Percentiles rank a stretch among this genome's conserved stretches.
phyloP scores from a whole-genome alignment of 2,113 vertebrate genomes.

The Tachuris rubrigastra region DNA sequence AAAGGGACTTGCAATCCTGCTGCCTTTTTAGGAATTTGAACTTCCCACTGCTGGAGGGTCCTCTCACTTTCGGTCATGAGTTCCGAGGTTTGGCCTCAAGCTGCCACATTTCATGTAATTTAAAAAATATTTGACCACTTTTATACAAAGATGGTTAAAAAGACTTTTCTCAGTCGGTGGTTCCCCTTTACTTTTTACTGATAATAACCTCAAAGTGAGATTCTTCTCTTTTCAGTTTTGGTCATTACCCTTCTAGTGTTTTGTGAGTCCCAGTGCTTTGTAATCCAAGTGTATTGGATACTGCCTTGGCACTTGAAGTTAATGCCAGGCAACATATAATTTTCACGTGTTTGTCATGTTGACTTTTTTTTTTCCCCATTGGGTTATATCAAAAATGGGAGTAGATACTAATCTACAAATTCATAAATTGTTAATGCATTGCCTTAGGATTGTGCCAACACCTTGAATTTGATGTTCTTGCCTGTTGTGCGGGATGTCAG shows the following conservation, averaged over 20 bases:
- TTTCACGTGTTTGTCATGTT: neutral
- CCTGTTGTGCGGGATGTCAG: neutral
- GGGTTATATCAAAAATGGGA: neutral
- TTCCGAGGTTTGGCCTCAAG: neutral
- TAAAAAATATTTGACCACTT: neutral
- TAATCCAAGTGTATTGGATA: neutral
- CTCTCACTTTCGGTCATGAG: neutral
- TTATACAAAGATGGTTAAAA: neutral
- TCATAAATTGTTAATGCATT: neutral
- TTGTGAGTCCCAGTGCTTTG: neutral
- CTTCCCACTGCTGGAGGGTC: neutral
- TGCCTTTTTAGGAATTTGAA: neutral
- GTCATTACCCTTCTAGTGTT: neutral
- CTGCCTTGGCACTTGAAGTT: neutral
- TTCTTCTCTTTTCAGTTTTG: neutral
- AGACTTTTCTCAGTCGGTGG: neutral
- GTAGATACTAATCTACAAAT: neutral
- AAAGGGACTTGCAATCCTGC: neutral
- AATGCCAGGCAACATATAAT: neutral
- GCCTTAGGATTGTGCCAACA: neutral
- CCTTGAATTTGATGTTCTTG: neutral
- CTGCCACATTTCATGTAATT: neutral
- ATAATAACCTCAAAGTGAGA: neutral
- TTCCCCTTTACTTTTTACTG: neutral
- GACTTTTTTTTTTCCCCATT: neutral